Base-by-base conservation (phyloP, 2,797 vertebrate genomes). In the Tolypeutes matacus region DNA sequence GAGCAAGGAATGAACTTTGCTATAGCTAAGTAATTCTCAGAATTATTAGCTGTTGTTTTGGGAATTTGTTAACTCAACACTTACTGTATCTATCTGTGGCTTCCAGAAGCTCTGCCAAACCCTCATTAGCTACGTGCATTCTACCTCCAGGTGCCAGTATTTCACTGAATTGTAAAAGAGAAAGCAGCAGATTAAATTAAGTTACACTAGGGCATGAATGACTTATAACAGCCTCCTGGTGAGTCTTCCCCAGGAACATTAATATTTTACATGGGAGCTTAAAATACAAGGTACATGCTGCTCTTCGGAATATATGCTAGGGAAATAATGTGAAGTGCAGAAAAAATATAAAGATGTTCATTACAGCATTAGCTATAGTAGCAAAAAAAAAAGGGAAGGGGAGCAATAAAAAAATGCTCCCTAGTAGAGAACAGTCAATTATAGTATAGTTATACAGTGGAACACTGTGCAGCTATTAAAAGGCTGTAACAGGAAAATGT, bases 141-240 rank as follows among this genome's bases (percentile, higher is more conserved):
- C 12, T 53, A 94, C 42, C 64, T 90, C 64, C 81, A 94, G 87
- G 64, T 78, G 86, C 64, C 87, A 85, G 87, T 53, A 90, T 85
- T 94, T 90, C 78, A 90, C n/a, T 85, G 51, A 34, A 85, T 64
- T 85, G 51, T 85, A 89, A 89, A 85, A 20, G n/a, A 81, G 72
- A 85, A 90, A 89, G 39, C 72, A 84, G 53, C 72, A 62, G 53
- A 56, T 84, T 25, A 82, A 82, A 91, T 62, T 82, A 51, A 75
- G 27, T 42, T 29, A 42, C 46, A 84, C 34, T 56, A n/a, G 46
- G 34, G 29, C 8, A 23, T 39, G n/a, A 70, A 62, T n/a, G 73
- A 27, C 72, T 70, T 53, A 58, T 72, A 60, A 62, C 12, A 84
- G 62, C 72, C 60, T 27, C 58, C 51, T 62, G 27, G 29, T 84